Conservation (phyloP, 2,797 vertebrate genomes). For the Melanogrammus aeglefinus region DNA sequence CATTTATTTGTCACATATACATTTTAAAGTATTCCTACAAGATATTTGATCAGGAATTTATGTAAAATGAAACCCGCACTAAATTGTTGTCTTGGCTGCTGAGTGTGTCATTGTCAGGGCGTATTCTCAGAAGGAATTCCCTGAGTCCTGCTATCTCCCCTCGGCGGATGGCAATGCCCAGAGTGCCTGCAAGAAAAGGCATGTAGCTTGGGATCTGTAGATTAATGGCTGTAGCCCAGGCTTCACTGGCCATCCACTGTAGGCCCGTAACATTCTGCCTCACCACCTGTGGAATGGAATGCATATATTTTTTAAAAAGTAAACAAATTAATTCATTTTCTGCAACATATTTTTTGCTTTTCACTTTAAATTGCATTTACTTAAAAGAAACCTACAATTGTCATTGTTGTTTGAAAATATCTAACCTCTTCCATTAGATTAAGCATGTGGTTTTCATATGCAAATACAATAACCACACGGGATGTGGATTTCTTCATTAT, state of each 20-base stretch:
- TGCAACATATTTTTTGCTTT: neutral
- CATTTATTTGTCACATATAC: neutral
- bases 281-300: constrained; percentile 26
- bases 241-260: too few species aligned
- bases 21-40: neutral
- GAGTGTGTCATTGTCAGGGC: constrained; percentile 1
- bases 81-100: constrained; percentile 34
- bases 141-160: constrained; percentile 64
- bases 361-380: neutral
- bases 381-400: neutral
- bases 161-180: constrained; percentile 64
- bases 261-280: constrained; percentile 43
- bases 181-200: constrained; percentile 54
- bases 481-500: constrained; percentile 49
- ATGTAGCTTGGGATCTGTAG: constrained; percentile 17
- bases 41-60: neutral
- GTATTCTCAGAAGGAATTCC: constrained; percentile 47
- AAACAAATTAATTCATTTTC: neutral
- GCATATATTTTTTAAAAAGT: neutral
- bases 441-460: constrained; percentile 35
- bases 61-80: constrained; percentile 20
- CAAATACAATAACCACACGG: constrained; percentile 22
- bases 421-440: neutral
- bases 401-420: too few species aligned
- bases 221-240: too few species aligned